These are phyloP conservation scores for Isichthys henryi DNA, from an alignment of 2,113 vertebrate genomes.

Conservation along the genomic window DNA sequence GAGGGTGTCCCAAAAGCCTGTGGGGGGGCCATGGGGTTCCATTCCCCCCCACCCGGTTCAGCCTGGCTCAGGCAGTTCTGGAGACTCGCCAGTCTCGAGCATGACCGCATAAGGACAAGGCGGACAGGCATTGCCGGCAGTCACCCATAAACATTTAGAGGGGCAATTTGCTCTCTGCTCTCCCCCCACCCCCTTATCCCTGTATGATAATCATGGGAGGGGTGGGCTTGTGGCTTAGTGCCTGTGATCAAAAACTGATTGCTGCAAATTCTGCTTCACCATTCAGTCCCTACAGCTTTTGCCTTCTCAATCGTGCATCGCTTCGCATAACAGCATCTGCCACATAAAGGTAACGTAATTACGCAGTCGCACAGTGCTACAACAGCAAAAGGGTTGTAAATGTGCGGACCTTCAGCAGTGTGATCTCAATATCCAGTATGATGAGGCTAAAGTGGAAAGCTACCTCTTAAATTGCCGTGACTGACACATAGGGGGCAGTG, in stretches of 20 bases:
- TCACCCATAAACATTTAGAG: slow-evolving; percentile 56
- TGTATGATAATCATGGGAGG: not conserved
- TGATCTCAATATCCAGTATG: not conserved
- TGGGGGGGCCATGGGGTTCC: not conserved
- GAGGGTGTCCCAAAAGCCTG: not conserved
- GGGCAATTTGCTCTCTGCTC: slow-evolving; percentile 31
- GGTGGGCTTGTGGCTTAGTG: not conserved
- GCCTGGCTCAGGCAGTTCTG: not conserved
- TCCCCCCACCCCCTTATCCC: not conserved
- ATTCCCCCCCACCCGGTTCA: not conserved
- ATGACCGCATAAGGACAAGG: slow-evolving; percentile 68
- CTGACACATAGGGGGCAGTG: not conserved
- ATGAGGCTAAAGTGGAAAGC: not conserved
- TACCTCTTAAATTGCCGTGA: not conserved
- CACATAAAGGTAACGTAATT: not conserved
- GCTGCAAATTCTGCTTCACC: not conserved
- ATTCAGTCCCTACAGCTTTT: not conserved
- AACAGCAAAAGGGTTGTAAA: not conserved
- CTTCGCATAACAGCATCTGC: not conserved
- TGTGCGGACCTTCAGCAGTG: not conserved
- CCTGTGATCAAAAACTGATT: not conserved
- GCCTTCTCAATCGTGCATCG: not conserved
- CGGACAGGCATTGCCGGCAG: slow-evolving; percentile 51
- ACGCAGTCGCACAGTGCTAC: not conserved
- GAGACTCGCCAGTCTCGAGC: slow-evolving; percentile 26